Conservation (phyloP, 2,113 vertebrate genomes). For the Salvelinus sp. region DNA sequence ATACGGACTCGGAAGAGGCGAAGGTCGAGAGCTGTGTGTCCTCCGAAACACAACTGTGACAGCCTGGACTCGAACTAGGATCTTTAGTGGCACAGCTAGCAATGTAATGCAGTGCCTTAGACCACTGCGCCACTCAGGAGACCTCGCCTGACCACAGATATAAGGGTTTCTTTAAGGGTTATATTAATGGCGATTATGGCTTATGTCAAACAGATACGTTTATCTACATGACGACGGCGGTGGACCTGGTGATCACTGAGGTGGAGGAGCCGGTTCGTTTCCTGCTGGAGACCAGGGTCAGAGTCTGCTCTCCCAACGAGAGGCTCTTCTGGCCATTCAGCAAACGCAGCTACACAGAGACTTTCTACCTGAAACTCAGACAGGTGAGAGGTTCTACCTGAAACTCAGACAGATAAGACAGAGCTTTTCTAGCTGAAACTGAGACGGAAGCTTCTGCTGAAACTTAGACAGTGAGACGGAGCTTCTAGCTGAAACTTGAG, state of each 20-base stretch:
- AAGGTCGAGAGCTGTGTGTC: too few species aligned
- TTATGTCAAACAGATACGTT: constrained; percentile 83
- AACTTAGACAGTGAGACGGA: too few species aligned
- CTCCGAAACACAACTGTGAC: too few species aligned
- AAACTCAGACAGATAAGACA: constrained; percentile 69
- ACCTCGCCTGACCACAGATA: too few species aligned
- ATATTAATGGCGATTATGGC: not conserved
- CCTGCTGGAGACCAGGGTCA: constrained; percentile 91
- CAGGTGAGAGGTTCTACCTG: constrained; percentile 79
- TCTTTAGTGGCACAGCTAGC: too few species aligned
- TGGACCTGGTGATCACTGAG: constrained; percentile 96
- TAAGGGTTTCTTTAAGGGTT: not conserved
- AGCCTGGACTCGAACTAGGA: too few species aligned
- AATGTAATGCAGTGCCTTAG: too few species aligned
- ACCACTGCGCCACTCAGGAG: too few species aligned
- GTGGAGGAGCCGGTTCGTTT: constrained; percentile 97
- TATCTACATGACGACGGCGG: constrained; percentile 95
- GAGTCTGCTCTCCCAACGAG: constrained; percentile 93
- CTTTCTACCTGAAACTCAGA: constrained; percentile 94
- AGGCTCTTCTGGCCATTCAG: constrained; percentile 97
- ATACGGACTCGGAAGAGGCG: too few species aligned
- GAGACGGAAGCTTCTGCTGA: too few species aligned
- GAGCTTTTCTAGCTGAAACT: too few species aligned
- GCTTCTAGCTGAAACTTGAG: too few species aligned
- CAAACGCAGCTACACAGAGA: constrained; percentile 95